These are phyloP conservation scores for Odiellus spinosus DNA, from an alignment of 2,888 invertebrate genomes.

Conservation along the genomic window DNA sequence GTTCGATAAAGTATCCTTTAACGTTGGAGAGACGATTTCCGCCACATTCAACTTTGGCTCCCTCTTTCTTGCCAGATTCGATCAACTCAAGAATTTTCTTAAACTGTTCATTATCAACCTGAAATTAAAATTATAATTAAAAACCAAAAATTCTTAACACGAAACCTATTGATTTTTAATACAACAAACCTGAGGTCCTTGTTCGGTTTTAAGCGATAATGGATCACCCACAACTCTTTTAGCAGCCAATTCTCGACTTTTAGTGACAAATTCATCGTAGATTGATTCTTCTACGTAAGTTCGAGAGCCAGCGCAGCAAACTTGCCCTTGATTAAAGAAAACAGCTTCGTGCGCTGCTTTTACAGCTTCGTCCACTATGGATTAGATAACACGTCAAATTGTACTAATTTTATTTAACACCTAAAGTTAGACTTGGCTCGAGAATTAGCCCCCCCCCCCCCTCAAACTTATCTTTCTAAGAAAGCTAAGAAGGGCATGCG, in stretches of 20 bases:
- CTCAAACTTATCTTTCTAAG: too few relatives aligned
- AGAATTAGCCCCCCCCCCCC: too few relatives aligned
- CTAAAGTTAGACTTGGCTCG: too few relatives aligned
- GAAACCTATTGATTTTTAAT: too few relatives aligned
- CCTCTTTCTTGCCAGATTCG: conserved; percentile 28
- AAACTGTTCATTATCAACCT: conserved; percentile 30
- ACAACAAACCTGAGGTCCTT: conserved; percentile 53
- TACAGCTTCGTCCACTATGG: conserved; percentile 24
- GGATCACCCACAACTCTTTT: conserved; percentile 64
- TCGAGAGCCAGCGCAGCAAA: conserved; percentile 69
- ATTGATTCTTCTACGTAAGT: conserved; percentile 75
- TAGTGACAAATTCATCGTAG: conserved; percentile 66
- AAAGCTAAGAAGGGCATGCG: too few relatives aligned
- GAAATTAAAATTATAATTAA: not conserved
- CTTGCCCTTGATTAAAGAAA: conserved; percentile 43
- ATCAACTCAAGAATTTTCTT: conserved; percentile 28
- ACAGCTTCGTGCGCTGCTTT: conserved; percentile 26
- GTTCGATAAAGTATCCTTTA: conserved; percentile 29
- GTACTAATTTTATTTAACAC: too few relatives aligned
- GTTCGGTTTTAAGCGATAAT: conserved; percentile 45
- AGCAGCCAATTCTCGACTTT: conserved; percentile 50
- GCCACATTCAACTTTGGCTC: conserved; percentile 29
- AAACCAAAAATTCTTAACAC: too few relatives aligned
- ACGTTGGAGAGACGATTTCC: conserved; percentile 24
- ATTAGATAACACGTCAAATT: too few relatives aligned